phyloP scores from a whole-genome alignment of 1,140 invertebrate genomes.

The Manduca sexta region DNA sequence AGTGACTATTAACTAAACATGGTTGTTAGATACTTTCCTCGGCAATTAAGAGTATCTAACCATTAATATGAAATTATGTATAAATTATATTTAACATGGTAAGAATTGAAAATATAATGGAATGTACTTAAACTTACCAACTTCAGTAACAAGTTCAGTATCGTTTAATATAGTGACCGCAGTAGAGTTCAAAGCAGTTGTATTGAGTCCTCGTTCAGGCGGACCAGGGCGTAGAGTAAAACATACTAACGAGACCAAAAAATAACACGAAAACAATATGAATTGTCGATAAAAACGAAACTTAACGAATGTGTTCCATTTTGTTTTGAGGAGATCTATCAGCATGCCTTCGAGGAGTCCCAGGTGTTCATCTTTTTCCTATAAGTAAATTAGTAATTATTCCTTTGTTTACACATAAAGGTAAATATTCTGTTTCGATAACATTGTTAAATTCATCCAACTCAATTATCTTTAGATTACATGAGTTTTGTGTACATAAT shows the following conservation, averaged over 20 bases:
- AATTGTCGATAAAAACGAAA: slow-evolving; percentile 95
- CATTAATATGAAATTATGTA: too few species aligned
- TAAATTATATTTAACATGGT: background rate
- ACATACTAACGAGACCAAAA: slow-evolving; percentile 88
- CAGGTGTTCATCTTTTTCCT: slow-evolving; percentile 96
- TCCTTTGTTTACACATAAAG: too few species aligned
- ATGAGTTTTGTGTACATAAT: too few species aligned
- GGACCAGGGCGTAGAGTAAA: slow-evolving; percentile 91
- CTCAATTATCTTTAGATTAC: too few species aligned
- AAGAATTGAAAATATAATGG: background rate
- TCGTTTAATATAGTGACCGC: slow-evolving; percentile 30
- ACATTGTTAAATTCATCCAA: too few species aligned
- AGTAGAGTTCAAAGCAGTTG: slow-evolving; percentile 45
- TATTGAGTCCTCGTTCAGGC: slow-evolving; percentile 48
- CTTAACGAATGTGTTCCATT: slow-evolving; percentile 98
- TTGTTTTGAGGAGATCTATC: slow-evolving; percentile 94
- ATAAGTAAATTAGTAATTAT: slow-evolving; percentile 12
- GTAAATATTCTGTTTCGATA: too few species aligned
- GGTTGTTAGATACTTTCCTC: too few species aligned
- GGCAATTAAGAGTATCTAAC: too few species aligned
- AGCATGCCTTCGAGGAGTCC: slow-evolving; percentile 96
- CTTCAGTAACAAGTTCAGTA: slow-evolving; percentile 37
- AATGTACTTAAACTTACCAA: slow-evolving; percentile 32
- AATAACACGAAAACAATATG: slow-evolving; percentile 91
- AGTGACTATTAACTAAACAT: too few species aligned